Percentiles rank a stretch among this genome's conserved stretches.
These are phyloP conservation scores for Mellivora capensis DNA, from an alignment of 2,113 vertebrate genomes.

Conservation along the genomic window DNA sequence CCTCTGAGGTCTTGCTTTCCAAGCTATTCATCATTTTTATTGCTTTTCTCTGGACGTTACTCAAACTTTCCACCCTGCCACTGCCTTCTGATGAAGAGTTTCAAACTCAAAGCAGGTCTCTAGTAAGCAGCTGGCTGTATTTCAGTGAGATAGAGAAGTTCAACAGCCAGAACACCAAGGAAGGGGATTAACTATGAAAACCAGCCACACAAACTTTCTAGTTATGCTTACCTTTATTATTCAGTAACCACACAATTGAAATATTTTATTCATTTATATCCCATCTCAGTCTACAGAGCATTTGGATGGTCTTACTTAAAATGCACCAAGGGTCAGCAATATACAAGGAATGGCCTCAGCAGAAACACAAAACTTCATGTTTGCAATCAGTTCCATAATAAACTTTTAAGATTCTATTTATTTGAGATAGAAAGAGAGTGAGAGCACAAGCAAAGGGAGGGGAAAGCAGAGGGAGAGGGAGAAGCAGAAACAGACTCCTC, in stretches of 20 bases:
- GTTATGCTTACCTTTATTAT: not conserved
- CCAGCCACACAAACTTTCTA: not conserved
- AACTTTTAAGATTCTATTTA: not conserved
- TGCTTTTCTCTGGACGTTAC: constrained; percentile 46
- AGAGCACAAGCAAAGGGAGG: no score
- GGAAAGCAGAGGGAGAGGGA: no score
- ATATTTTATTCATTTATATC: not conserved
- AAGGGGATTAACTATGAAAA: not conserved
- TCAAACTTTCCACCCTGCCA: constrained; percentile 33
- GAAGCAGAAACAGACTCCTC: no score
- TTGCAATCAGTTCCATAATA: not conserved
- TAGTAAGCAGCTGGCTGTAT: not conserved
- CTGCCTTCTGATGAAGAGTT: constrained; percentile 38
- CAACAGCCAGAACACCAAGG: no score
- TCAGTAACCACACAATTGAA: not conserved
- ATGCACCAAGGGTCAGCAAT: not conserved
- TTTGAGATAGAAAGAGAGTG: no score
- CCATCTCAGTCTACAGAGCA: not conserved
- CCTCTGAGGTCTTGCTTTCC: constrained; percentile 40
- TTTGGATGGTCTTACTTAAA: not conserved
- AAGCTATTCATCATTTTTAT: constrained; percentile 45
- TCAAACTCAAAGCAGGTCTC: not conserved
- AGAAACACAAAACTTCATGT: not conserved
- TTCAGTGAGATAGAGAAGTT: not conserved
- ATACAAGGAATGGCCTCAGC: not conserved